Evolutionary conservation across 2,113 vertebrate genomes (phyloP).

Genomic region (Pyrgilauda ruficollis): DNA sequence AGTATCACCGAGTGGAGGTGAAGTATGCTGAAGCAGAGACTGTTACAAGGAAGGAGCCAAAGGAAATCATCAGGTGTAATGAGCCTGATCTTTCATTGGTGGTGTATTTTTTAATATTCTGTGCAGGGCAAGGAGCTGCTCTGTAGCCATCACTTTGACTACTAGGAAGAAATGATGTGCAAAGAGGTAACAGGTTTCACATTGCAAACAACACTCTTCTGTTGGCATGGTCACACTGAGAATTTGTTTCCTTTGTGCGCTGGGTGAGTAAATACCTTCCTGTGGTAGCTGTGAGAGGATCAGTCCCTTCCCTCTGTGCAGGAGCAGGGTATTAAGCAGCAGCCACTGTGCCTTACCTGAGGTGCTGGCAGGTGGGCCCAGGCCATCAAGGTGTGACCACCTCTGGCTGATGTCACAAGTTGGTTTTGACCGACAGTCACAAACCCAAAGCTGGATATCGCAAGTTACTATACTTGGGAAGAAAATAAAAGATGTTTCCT

Average conservation of each 20-base stretch:
- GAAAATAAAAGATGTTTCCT: background rate
- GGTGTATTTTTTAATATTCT: background rate
- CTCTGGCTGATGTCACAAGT: background rate
- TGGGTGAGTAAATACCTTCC: background rate
- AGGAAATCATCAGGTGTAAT: background rate
- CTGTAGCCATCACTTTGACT: background rate
- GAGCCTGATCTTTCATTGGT: background rate
- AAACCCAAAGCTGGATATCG: background rate
- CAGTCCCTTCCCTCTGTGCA: background rate
- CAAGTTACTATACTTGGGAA: background rate
- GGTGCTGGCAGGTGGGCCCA: background rate
- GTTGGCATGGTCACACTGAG: background rate
- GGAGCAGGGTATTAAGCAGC: background rate
- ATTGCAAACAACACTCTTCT: background rate
- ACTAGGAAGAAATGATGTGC: background rate
- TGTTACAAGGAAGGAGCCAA: background rate
- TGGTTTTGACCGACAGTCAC: background rate
- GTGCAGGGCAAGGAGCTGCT: background rate
- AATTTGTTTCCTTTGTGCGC: background rate
- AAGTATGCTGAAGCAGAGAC: background rate
- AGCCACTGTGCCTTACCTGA: accelerated
- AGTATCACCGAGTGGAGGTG: background rate
- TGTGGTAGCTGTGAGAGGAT: background rate
- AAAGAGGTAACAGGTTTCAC: background rate
- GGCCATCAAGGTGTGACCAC: background rate